These are phyloP conservation scores for Quadroppia sp. DNA, from an alignment of 2,888 invertebrate species.

Conservation along the genomic window DNA sequence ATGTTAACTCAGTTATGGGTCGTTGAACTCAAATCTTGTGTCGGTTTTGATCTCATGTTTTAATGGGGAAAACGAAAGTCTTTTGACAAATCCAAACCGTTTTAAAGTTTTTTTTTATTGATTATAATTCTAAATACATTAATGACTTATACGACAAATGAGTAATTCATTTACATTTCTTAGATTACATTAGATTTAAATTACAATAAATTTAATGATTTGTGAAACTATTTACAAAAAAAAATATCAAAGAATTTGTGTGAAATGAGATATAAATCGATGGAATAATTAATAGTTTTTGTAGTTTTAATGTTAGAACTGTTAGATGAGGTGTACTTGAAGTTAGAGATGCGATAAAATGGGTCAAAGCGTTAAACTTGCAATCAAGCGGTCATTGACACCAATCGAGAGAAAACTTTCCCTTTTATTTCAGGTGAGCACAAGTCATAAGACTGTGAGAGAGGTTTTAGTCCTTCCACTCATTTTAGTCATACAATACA, in stretches of 20 bases:
- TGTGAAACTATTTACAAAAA: conserved; percentile 27
- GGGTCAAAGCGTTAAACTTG: conserved; percentile 36
- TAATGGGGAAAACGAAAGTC: conserved; percentile 25
- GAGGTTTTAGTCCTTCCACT: background rate
- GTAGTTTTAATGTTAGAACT: background rate
- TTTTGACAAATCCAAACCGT: background rate
- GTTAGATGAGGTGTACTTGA: conserved; percentile 32
- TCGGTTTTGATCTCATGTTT: conserved; percentile 7
- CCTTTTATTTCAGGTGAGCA: conserved; percentile 36
- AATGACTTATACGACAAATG: background rate
- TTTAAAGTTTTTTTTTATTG: conserved; percentile 5
- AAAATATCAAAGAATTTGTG: conserved; percentile 16
- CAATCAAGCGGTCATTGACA: conserved; percentile 37
- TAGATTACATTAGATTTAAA: conserved; percentile 7
- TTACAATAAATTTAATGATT: conserved; percentile 33
- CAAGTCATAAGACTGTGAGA: conserved; percentile 29
- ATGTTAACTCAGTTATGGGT: conserved; percentile 39
- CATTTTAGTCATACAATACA: background rate
- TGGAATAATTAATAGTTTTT: conserved; percentile 11
- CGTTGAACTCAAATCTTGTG: conserved; percentile 38
- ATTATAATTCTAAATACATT: conserved; percentile 31
- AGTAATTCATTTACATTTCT: conserved; percentile 16
- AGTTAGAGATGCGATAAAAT: conserved; percentile 34
- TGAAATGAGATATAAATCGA: conserved; percentile 17
- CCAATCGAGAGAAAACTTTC: conserved; percentile 25